Conservation (phyloP, 2,888 invertebrate species). For the Stratiomys singularior region DNA sequence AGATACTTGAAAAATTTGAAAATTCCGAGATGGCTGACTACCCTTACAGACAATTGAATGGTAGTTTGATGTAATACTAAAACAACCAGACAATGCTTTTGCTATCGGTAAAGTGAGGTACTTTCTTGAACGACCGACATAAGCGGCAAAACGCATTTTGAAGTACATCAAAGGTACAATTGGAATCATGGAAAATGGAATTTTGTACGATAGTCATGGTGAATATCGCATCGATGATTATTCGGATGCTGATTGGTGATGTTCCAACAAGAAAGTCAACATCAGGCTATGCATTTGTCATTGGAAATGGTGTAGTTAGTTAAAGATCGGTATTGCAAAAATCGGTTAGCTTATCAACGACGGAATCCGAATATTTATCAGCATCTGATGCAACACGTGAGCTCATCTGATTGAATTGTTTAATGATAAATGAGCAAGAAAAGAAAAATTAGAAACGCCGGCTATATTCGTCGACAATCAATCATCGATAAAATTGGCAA, state of each 20-base stretch:
- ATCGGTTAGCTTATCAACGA: slow-evolving; percentile 54
- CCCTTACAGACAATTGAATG: slow-evolving; percentile 48
- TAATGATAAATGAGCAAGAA: not conserved
- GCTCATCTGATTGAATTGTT: slow-evolving; percentile 48
- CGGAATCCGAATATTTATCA: slow-evolving; percentile 55
- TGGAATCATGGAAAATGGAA: slow-evolving; percentile 41
- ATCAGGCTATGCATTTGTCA: slow-evolving; percentile 11
- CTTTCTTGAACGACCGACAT: slow-evolving; percentile 35
- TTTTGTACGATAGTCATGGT: slow-evolving; percentile 14
- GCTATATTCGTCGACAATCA: slow-evolving; percentile 14
- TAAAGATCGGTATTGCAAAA: slow-evolving; percentile 52
- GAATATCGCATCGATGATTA: not conserved
- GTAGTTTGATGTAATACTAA: slow-evolving; percentile 48
- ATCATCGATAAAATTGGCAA: slow-evolving; percentile 40
- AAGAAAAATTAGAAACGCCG: not conserved
- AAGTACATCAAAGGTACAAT: slow-evolving; percentile 47
- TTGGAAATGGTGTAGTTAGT: slow-evolving; percentile 9
- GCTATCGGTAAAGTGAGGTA: slow-evolving; percentile 45
- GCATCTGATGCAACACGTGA: slow-evolving; percentile 53
- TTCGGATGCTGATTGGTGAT: slow-evolving; percentile 38
- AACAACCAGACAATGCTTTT: slow-evolving; percentile 49
- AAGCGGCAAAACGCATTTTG: slow-evolving; percentile 42
- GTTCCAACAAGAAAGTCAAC: slow-evolving; percentile 16
- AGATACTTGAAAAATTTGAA: slow-evolving; percentile 30
- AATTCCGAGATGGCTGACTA: slow-evolving; percentile 3